Evolutionary conservation across 1,140 invertebrate genomes (phyloP).

Genomic region (Vanessa atalanta): DNA sequence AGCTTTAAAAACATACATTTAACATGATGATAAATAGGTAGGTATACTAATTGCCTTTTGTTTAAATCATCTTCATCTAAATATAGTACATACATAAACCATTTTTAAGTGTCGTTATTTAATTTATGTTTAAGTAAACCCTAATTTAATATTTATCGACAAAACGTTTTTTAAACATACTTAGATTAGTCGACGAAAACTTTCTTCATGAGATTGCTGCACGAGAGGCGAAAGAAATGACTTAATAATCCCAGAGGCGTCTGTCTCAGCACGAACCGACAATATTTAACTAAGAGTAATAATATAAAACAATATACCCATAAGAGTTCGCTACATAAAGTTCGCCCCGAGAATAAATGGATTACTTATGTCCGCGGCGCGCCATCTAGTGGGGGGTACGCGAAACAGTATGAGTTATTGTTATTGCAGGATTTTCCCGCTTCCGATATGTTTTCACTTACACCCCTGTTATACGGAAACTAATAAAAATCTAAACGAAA

Average conservation of each 20-base stretch:
- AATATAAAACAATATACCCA: conserved; percentile 75
- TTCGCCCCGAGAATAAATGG: conserved; percentile 78
- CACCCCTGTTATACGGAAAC: conserved; percentile 66
- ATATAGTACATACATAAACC: too few relatives aligned
- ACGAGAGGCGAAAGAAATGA: conserved; percentile 22
- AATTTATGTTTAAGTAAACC: not conserved
- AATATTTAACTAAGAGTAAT: conserved; percentile 73
- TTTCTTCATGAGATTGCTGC: not conserved
- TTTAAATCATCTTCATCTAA: too few relatives aligned
- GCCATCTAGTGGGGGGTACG: conserved; percentile 76
- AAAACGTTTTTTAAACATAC: not conserved
- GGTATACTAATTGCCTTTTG: too few relatives aligned
- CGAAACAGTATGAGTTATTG: conserved; percentile 76
- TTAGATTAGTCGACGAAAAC: not conserved
- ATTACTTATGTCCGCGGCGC: conserved; percentile 76
- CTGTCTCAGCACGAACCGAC: conserved; percentile 47
- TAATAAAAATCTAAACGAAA: conserved; percentile 71
- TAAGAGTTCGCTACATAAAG: conserved; percentile 78
- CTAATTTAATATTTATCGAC: not conserved
- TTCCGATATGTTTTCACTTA: conserved; percentile 76
- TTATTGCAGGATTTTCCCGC: conserved; percentile 77
- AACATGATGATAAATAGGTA: too few relatives aligned
- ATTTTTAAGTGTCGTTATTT: too few relatives aligned
- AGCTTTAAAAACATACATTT: too few relatives aligned
- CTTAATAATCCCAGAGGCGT: conserved; percentile 47